Percentiles rank a stretch among this genome's conserved stretches.
Evolutionary conservation across 2,113 vertebrate genomes (phyloP).

Genomic region (Cardinalis cardinalis): DNA sequence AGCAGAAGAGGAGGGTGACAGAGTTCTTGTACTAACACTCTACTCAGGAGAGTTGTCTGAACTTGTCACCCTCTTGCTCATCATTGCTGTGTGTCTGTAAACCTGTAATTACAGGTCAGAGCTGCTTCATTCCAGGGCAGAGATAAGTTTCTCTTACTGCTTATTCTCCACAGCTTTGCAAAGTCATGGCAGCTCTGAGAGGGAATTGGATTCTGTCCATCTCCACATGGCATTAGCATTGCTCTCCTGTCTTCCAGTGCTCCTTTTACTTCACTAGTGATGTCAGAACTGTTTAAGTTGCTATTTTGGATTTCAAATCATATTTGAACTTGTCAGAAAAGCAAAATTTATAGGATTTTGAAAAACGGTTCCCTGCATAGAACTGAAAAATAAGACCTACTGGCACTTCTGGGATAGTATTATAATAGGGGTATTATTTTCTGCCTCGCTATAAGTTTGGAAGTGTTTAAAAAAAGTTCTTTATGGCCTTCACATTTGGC

Average conservation of each 20-base stretch:
- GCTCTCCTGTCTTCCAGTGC: background rate
- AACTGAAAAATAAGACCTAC: background rate
- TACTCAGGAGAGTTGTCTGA: background rate
- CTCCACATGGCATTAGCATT: background rate
- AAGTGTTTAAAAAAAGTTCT: background rate
- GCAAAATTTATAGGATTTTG: background rate
- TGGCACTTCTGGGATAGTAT: background rate
- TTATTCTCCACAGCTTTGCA: background rate
- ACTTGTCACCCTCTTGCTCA: background rate
- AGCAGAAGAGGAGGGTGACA: background rate
- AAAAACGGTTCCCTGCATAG: background rate
- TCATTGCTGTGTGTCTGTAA: background rate
- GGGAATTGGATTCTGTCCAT: background rate
- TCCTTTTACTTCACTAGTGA: background rate
- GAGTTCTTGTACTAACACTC: background rate
- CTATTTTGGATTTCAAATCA: slow-evolving; percentile 10
- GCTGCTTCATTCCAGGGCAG: background rate
- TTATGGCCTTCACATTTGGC: background rate
- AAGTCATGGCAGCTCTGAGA: background rate
- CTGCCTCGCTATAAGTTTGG: background rate
- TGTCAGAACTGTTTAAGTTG: background rate
- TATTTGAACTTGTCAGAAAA: background rate
- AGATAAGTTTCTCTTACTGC: background rate
- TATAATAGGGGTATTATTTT: background rate
- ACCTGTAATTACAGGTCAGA: background rate